Conservation (phyloP, 1,140 invertebrate species). For the Tachypleus tridentatus region DNA sequence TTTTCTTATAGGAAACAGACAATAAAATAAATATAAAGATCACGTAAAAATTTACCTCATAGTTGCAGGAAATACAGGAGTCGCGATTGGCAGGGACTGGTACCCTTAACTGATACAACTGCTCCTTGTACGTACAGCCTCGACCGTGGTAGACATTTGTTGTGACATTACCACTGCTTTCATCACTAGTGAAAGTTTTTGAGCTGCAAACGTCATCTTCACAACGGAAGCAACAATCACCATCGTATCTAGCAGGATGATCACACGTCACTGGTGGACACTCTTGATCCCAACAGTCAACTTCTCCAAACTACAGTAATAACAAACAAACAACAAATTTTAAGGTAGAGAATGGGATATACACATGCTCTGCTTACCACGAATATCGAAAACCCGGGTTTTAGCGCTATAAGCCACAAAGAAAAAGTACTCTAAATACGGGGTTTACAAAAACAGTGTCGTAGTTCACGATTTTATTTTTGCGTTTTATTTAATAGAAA, state of each 20-base stretch:
- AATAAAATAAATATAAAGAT: too few species aligned
- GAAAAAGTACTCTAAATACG: too few species aligned
- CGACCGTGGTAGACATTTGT: constrained; percentile 10
- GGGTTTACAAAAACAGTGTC: too few species aligned
- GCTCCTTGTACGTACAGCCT: constrained; percentile 37
- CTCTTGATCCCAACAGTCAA: constrained; percentile 75
- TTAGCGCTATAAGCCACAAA: too few species aligned
- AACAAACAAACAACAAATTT: background rate
- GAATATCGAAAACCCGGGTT: too few species aligned
- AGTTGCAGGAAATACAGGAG: constrained; percentile 59
- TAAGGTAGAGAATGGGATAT: too few species aligned
- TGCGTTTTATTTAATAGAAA: too few species aligned
- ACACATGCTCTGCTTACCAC: too few species aligned
- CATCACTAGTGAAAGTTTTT: constrained; percentile 7
- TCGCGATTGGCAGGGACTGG: constrained; percentile 41
- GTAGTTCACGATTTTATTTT: too few species aligned
- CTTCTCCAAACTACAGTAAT: constrained; percentile 58
- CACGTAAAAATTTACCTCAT: constrained; percentile 46
- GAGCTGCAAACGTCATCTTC: constrained; percentile 42
- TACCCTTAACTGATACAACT: constrained; percentile 46
- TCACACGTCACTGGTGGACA: constrained; percentile 59
- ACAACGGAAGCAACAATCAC: constrained; percentile 59
- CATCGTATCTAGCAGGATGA: constrained; percentile 47
- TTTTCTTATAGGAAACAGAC: too few species aligned
- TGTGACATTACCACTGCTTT: too few species aligned